Base-by-base conservation (phyloP, 1,140 invertebrate species). In the Leptestheria dahalacensis region DNA sequence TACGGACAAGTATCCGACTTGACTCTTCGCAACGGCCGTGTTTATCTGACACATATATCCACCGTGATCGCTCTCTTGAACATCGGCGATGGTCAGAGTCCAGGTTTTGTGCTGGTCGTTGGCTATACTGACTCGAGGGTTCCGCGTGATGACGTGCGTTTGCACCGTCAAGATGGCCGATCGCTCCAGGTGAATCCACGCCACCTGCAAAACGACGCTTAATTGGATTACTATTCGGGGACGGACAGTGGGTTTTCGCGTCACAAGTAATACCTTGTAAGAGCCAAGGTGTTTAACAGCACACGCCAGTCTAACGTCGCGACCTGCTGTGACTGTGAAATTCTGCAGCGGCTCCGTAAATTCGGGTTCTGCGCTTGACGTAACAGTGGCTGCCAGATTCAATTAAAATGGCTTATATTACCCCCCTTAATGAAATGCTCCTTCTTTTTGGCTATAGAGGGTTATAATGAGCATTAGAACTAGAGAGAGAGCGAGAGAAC, bases 161-260 rank as follows among this genome's bases (percentile, higher is more conserved):
- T 92, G 88, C 23, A 94, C 88, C 18, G 90, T 91, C 66, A 94
- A 74, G 66, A 93, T 92, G 28, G 91, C 86, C 33, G 89, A 91
- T 70, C 91, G 90, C 69, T 95, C 91, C 70, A 91, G 91, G 69
- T 92, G 83, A 82, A 94, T 91, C 88, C 90, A 92, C 59, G 90
- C 91, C 55, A 93, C 87, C 89, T 92, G 75, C 56, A 62, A 54
- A 21, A 29, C 83, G 10, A 47, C 11, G n/a, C 11, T 33, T 15
- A 3, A n/a, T 28, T 4, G 23, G 33, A 48, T 15, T 46, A 47
- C 10, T 47, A n/a, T 47, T 11, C 10, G n/a, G n/a, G 11, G 41
- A 11, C 41, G 41, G 41, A 47, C 10, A 47, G 41, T n/a, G 41
- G 11, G 11, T 11, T n/a, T 11, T 47, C 23, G 26, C 12, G 18